These are phyloP conservation scores for Corythornis madagascariensis DNA, from an alignment of 2,113 vertebrate species.

Conservation along the genomic window DNA sequence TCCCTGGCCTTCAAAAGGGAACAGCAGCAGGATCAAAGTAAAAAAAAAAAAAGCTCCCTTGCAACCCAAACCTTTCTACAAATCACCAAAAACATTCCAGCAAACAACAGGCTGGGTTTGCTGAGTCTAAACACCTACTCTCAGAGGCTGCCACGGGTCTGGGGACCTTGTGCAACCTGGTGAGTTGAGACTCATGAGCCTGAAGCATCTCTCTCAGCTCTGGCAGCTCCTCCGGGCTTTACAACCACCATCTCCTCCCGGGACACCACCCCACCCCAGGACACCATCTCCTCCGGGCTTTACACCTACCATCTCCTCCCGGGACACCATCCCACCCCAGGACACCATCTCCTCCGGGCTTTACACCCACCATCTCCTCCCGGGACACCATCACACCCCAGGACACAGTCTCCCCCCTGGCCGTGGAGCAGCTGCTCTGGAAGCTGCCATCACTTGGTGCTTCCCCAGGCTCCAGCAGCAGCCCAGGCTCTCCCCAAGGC, in stretches of 20 bases:
- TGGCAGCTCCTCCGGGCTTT: accelerated
- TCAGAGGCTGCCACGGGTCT: accelerated
- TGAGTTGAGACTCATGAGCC: accelerated
- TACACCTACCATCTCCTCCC: neutral
- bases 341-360: too few relatives aligned
- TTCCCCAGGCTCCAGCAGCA: neutral
- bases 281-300: accelerated
- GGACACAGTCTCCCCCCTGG: too few relatives aligned
- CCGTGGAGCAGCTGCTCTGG: accelerated
- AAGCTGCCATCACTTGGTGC: accelerated
- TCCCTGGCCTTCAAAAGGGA: neutral
- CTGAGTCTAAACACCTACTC: accelerated
- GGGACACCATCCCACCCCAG: neutral
- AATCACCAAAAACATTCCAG: neutral
- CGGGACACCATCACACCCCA: neutral
- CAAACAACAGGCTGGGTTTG: neutral
- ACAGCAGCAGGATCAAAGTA: neutral
- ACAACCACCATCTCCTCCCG: neutral
- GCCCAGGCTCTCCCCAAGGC: neutral
- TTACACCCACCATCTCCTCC: neutral
- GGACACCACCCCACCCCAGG: neutral
- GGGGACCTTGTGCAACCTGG: accelerated
- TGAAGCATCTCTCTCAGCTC: neutral
- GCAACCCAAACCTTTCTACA: neutral
- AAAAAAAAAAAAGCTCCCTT: neutral